phyloP scores from a whole-genome alignment of 1,140 invertebrate genomes.

The Lineus longissimus region DNA sequence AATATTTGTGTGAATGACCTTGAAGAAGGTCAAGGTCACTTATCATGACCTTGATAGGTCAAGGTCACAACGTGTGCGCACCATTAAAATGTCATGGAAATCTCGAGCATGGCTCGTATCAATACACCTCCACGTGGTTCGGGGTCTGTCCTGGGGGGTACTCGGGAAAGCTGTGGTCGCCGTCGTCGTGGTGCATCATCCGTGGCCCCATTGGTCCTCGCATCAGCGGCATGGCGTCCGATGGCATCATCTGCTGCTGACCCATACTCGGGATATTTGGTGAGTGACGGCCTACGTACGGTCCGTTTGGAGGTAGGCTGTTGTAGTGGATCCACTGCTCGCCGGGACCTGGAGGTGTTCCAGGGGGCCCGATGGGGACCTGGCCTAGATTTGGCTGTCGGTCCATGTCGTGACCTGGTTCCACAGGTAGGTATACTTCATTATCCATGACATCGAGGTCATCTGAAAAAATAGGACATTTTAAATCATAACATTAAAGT shows the following conservation, averaged over 20 bases:
- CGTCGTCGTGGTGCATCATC: slow-evolving; percentile 37
- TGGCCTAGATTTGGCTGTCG: slow-evolving; percentile 39
- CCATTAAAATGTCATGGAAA: too few relatives aligned
- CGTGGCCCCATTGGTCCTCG: slow-evolving; percentile 25
- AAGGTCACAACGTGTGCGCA: too few relatives aligned
- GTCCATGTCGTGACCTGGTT: slow-evolving; percentile 33
- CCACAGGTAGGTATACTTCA: slow-evolving; percentile 37
- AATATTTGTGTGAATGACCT: too few relatives aligned
- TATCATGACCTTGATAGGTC: too few relatives aligned
- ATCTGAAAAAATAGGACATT: slow-evolving; percentile 29
- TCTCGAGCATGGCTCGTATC: slow-evolving; percentile 7
- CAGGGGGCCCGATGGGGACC: slow-evolving; percentile 33
- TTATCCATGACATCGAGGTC: slow-evolving; percentile 38
- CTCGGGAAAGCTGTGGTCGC: slow-evolving; percentile 35
- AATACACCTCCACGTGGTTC: slow-evolving; percentile 51
- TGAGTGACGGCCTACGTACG: slow-evolving; percentile 37
- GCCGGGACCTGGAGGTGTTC: slow-evolving; percentile 33
- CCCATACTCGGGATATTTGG: slow-evolving; percentile 26
- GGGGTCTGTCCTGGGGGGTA: slow-evolving; percentile 37
- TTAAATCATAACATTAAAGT: too few relatives aligned
- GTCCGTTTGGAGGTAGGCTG: slow-evolving; percentile 11
- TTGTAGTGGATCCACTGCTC: slow-evolving; percentile 40
- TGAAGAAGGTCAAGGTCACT: too few relatives aligned
- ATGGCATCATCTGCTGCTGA: slow-evolving; percentile 30
- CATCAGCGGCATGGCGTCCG: slow-evolving; percentile 30